Percentiles rank a stretch among this genome's conserved stretches.
Evolutionary conservation across 2,888 invertebrate species (phyloP).

Genomic region (Meganola albula): DNA sequence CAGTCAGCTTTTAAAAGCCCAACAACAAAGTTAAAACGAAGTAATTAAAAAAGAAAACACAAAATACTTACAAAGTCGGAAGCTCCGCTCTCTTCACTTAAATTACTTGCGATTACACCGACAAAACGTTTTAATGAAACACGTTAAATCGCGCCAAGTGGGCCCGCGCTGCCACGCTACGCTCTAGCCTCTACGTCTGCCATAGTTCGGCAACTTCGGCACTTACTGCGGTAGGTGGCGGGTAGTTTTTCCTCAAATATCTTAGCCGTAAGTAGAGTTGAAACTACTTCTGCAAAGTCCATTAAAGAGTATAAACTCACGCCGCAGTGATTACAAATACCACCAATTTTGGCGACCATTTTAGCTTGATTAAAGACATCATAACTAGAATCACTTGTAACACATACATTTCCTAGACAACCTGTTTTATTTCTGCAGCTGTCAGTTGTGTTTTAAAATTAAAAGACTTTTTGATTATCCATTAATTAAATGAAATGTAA

Average conservation of each 20-base stretch:
- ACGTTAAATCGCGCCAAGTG: constrained; percentile 74
- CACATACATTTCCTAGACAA: no score
- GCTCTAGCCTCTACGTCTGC: constrained; percentile 38
- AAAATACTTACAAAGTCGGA: constrained; percentile 78
- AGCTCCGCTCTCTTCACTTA: constrained; percentile 76
- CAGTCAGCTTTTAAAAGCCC: constrained; percentile 75
- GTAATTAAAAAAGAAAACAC: constrained; percentile 78
- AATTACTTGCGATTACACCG: constrained; percentile 78
- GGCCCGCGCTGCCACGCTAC: constrained; percentile 40
- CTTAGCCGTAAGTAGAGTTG: constrained; percentile 74
- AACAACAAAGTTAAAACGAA: constrained; percentile 77
- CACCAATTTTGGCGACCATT: constrained; percentile 66
- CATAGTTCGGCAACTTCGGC: constrained; percentile 67
- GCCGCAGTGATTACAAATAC: constrained; percentile 70
- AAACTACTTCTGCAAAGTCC: constrained; percentile 74
- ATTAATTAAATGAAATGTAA: no score
- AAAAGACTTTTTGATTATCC: no score
- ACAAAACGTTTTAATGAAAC: constrained; percentile 77
- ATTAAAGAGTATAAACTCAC: constrained; percentile 74
- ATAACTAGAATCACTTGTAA: constrained; percentile 62
- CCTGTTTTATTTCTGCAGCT: no score
- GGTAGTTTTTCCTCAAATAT: constrained; percentile 76
- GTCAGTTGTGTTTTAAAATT: no score
- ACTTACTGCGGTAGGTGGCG: constrained; percentile 67
- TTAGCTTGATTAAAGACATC: constrained; percentile 61